Percentiles rank a stretch among this genome's conserved stretches.
Conservation (phyloP, 2,113 vertebrate species). For the Poeciliopsis occidentalis region DNA sequence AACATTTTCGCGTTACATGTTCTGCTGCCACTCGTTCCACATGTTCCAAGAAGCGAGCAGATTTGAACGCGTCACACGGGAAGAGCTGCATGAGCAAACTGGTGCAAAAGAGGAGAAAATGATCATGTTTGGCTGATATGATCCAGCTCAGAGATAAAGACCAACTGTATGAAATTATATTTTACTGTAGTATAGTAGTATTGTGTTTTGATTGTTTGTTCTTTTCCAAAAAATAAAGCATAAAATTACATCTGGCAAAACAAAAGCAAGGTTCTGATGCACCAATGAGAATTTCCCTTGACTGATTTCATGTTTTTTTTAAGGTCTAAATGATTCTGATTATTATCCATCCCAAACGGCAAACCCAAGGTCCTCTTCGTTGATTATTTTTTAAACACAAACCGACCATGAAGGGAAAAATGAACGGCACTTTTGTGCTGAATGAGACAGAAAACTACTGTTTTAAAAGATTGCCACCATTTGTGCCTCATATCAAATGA, state of each 20-base stretch:
- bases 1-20: background rate
- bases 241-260: background rate
- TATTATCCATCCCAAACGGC: no score
- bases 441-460: no score
- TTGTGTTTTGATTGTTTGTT: no score
- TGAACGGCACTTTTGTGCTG: no score
- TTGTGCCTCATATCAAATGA: no score
- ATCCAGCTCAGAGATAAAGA: background rate
- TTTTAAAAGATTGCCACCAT: no score
- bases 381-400: no score
- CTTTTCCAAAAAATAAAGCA: background rate
- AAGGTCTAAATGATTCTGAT: no score
- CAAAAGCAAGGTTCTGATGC: background rate
- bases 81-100: background rate
- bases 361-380: no score
- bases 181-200: background rate
- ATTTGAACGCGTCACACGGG: background rate
- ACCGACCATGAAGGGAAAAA: no score
- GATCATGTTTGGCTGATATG: background rate
- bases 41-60: background rate
- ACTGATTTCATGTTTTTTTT: no score
- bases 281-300: background rate
- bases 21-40: background rate
- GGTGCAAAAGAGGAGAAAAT: background rate
- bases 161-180: background rate